Percentiles rank a stretch among this genome's conserved stretches.
Evolutionary conservation across 1,140 invertebrate species (phyloP).

Genomic region (Nilaparvata lugens): DNA sequence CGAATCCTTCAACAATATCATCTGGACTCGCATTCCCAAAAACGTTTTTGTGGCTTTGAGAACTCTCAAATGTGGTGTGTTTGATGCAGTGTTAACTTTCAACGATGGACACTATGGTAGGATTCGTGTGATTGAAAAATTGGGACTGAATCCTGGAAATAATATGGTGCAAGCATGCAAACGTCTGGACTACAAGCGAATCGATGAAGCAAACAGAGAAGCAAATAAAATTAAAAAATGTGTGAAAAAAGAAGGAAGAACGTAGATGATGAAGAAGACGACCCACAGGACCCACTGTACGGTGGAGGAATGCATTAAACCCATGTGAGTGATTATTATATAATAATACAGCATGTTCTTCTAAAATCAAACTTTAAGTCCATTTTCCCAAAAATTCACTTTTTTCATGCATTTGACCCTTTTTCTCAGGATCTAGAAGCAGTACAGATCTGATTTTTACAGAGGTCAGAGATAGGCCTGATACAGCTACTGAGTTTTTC

Average conservation of each 20-base stretch:
- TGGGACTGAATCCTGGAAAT: background rate
- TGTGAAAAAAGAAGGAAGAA: background rate
- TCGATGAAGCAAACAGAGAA: background rate
- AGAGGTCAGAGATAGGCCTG: too few species aligned
- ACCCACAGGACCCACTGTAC: background rate
- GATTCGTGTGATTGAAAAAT: background rate
- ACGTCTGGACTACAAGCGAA: background rate
- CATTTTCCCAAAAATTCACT: background rate
- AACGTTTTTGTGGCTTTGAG: background rate
- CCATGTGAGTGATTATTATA: background rate
- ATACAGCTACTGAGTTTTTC: background rate
- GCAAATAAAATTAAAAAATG: background rate
- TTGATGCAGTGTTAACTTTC: background rate
- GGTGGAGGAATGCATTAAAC: background rate
- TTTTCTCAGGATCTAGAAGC: background rate
- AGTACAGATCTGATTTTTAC: background rate
- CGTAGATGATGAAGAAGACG: background rate
- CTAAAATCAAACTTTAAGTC: too few species aligned
- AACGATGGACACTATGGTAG: conserved; percentile 11
- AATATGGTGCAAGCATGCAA: background rate
- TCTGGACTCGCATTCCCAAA: background rate
- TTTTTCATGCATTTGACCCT: background rate
- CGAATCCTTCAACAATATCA: conserved; percentile 7
- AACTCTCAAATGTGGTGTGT: conserved; percentile 20
- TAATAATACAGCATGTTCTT: too few species aligned